These are phyloP conservation scores for Cancer borealis DNA, from an alignment of 2,888 invertebrate species.

Conservation along the genomic window DNA sequence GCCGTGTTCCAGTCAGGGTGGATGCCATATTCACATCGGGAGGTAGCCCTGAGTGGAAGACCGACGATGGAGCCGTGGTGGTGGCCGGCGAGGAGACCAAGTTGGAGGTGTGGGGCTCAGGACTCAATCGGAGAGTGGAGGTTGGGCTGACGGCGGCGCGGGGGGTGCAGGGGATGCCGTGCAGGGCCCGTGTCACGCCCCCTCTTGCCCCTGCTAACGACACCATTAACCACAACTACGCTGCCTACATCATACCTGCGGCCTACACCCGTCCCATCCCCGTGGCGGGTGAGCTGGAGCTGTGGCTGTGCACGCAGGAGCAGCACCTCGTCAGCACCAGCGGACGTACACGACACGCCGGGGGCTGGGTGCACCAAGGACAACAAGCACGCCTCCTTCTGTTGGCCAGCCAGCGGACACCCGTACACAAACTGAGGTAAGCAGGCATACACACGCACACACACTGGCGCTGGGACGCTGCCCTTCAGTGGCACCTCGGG, in stretches of 20 bases:
- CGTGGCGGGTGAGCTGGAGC: neutral
- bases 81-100: conserved; percentile 65
- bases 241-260: conserved; percentile 47
- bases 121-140: conserved; percentile 65
- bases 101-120: conserved; percentile 68
- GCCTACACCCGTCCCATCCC: conserved; percentile 52
- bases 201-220: conserved; percentile 53
- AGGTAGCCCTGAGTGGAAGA: neutral
- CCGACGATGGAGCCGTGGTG: conserved; percentile 36
- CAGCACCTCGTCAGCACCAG: neutral
- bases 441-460: neutral
- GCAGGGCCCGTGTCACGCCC: conserved; percentile 64
- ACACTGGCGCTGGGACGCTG: neutral
- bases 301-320: conserved; percentile 69
- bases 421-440: conserved; percentile 65
- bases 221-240: conserved; percentile 50
- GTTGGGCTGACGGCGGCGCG: conserved; percentile 68
- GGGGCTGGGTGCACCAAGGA: conserved; percentile 68
- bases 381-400: conserved; percentile 36
- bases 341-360: conserved; percentile 57
- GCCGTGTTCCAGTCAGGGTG: conserved; percentile 60
- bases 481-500: neutral
- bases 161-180: conserved; percentile 67
- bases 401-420: neutral
- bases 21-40: conserved; percentile 58